These are phyloP conservation scores for Azorinus chamasolen DNA, from an alignment of 2,888 invertebrate genomes.

Conservation along the genomic window DNA sequence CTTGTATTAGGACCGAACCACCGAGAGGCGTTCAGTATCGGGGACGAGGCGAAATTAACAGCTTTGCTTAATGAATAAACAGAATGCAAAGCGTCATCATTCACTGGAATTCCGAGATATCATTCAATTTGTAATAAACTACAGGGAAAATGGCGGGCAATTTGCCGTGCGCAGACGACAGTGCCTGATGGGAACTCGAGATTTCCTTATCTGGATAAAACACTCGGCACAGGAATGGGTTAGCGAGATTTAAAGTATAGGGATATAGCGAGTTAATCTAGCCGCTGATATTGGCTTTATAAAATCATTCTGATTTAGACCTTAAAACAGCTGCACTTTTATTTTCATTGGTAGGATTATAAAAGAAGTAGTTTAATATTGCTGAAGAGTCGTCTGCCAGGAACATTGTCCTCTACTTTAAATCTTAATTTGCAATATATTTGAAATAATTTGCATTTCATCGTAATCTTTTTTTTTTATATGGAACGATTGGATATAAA, in stretches of 20 bases:
- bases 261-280: constrained; percentile 38
- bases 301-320: background rate
- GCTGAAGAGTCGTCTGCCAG: no score
- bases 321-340: no score
- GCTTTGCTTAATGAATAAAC: constrained; percentile 65
- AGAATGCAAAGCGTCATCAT: constrained; percentile 62
- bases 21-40: constrained; percentile 4
- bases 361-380: no score
- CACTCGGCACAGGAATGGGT: constrained; percentile 51
- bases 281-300: constrained; percentile 22
- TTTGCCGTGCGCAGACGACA: constrained; percentile 66
- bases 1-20: constrained; percentile 4
- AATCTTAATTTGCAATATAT: no score
- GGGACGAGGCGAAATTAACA: constrained; percentile 55
- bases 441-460: no score
- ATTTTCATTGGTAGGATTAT: no score
- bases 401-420: no score
- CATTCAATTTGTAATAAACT: constrained; percentile 72
- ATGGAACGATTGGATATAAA: no score
- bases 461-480: no score
- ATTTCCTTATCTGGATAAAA: constrained; percentile 71
- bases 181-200: constrained; percentile 66
- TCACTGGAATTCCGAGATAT: constrained; percentile 70
- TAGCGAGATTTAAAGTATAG: constrained; percentile 1
- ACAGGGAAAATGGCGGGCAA: constrained; percentile 26